phyloP scores from a whole-genome alignment of 1,140 invertebrate species.

The Brachionus calyciflorus region DNA sequence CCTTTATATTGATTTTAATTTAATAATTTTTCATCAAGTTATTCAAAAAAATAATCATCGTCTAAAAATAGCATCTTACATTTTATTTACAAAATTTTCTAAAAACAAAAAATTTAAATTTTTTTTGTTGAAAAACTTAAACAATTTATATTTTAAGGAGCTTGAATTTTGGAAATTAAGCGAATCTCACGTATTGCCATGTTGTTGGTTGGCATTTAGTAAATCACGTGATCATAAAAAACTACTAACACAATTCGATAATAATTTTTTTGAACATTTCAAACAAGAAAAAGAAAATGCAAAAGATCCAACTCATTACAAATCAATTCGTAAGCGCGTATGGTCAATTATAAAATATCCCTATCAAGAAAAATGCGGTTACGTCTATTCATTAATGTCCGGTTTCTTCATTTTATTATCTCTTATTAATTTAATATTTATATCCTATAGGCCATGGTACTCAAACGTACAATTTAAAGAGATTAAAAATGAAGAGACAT shows the following conservation, averaged over 20 bases:
- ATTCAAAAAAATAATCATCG: too few species aligned
- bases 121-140: not conserved
- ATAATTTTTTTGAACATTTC: slow-evolving; percentile 27
- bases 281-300: not conserved
- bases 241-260: slow-evolving; percentile 55
- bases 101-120: too few species aligned
- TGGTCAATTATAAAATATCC: slow-evolving; percentile 7
- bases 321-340: not conserved
- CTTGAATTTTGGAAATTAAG: slow-evolving; percentile 57
- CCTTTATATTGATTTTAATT: too few species aligned
- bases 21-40: too few species aligned
- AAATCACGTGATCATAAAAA: slow-evolving; percentile 56
- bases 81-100: too few species aligned
- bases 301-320: not conserved
- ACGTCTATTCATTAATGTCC: not conserved
- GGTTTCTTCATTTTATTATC: slow-evolving; percentile 13
- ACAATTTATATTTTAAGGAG: slow-evolving; percentile 49
- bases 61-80: too few species aligned
- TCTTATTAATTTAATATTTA: not conserved
- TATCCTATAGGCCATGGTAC: slow-evolving; percentile 10
- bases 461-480: not conserved
- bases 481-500: not conserved
- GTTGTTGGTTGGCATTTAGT: slow-evolving; percentile 57
- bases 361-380: not conserved
- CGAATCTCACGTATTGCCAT: slow-evolving; percentile 55